These are phyloP conservation scores for Cossypha heuglini DNA, from an alignment of 2,797 vertebrate genomes.

Conservation along the genomic window DNA sequence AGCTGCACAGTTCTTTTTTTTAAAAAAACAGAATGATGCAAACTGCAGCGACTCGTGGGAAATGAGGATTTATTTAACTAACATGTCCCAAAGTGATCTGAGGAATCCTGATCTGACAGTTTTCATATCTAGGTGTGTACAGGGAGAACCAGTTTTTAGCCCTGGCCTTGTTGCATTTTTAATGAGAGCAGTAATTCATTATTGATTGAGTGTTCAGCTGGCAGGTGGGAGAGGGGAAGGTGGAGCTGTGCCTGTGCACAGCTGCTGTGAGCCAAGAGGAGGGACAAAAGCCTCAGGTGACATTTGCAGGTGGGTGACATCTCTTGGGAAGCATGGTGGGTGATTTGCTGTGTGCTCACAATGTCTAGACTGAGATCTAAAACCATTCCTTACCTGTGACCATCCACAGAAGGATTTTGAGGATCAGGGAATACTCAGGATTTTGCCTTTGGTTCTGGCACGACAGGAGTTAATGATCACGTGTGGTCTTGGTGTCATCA, in stretches of 20 bases:
- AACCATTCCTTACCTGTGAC: not conserved
- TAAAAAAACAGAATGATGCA: fast-evolving
- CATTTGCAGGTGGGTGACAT: fast-evolving
- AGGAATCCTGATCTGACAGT: not conserved
- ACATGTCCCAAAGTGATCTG: not conserved
- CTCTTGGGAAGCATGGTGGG: not conserved
- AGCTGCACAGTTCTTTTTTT: not conserved
- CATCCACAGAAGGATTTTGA: not conserved
- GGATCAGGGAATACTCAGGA: not conserved
- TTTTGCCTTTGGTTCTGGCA: not conserved
- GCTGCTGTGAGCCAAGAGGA: not conserved
- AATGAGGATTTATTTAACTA: not conserved
- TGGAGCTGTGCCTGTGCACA: not conserved
- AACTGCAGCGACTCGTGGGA: not conserved
- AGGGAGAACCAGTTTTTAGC: not conserved
- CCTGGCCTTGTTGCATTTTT: not conserved
- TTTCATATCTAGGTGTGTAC: not conserved
- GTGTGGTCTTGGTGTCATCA: not conserved
- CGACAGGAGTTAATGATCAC: fast-evolving
- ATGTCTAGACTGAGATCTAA: not conserved
- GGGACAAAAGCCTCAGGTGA: not conserved
- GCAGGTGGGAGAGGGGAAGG: not conserved
- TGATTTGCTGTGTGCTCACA: not conserved
- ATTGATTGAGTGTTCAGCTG: not conserved
- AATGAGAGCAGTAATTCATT: not conserved